Conservation (phyloP, 2,113 vertebrate species). For the Heterotilapia buettikoferi region DNA sequence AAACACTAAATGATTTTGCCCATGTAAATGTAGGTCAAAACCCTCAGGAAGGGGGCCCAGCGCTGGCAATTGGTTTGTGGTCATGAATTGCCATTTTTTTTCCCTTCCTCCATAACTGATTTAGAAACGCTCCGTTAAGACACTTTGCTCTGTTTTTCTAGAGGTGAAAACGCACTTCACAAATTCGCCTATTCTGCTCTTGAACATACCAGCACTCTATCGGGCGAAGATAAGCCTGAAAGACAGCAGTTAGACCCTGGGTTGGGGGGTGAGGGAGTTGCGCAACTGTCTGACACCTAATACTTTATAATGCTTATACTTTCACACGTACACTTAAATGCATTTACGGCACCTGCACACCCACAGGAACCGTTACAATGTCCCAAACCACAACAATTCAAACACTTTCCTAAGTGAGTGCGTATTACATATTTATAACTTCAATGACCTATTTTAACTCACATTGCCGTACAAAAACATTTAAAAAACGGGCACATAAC, state of each 20-base stretch:
- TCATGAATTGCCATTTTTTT: background rate
- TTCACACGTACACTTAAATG: background rate
- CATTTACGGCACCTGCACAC: background rate
- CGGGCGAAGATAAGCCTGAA: background rate
- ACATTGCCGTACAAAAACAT: background rate
- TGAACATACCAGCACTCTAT: background rate
- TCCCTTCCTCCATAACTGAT: background rate
- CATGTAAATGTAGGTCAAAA: background rate
- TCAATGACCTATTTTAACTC: accelerated
- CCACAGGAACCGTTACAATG: background rate
- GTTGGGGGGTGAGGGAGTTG: background rate
- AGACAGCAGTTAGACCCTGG: background rate
- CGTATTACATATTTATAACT: background rate
- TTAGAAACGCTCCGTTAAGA: background rate
- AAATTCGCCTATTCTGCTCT: background rate
- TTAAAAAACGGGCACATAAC: background rate
- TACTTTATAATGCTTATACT: background rate
- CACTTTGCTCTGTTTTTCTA: background rate
- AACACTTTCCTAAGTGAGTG: background rate
- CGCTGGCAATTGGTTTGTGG: background rate
- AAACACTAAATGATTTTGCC: background rate
- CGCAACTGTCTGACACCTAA: slow-evolving; percentile 2
- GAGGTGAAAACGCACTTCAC: background rate
- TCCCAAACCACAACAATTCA: background rate
- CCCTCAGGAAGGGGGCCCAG: background rate